These are phyloP conservation scores for Drosophila pseudotakahashii DNA, from an alignment of 2,888 invertebrate species.

Conservation along the genomic window DNA sequence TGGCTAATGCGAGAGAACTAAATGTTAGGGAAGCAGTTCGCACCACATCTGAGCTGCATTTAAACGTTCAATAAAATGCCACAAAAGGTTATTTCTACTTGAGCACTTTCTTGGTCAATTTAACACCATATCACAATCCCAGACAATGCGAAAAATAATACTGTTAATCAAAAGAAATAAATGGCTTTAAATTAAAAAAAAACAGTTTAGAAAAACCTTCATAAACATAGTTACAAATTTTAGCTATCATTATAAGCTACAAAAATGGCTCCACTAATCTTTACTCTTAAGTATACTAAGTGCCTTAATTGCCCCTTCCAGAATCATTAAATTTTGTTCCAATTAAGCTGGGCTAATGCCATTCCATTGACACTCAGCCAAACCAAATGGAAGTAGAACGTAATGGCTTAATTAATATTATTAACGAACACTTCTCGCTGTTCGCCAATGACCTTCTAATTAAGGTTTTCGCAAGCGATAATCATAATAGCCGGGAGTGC, in stretches of 20 bases:
- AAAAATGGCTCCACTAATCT: too few species aligned
- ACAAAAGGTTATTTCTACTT: not conserved
- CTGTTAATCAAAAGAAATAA: too few species aligned
- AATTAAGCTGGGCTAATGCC: conserved; percentile 28
- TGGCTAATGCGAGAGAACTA: conserved; percentile 27
- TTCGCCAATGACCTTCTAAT: conserved; percentile 58
- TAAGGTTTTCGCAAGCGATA: conserved; percentile 54
- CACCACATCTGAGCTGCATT: conserved; percentile 21
- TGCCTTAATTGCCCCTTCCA: conserved; percentile 19
- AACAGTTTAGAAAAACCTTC: too few species aligned
- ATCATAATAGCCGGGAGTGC: conserved; percentile 25
- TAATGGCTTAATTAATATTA: conserved; percentile 68
- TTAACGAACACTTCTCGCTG: conserved; percentile 49
- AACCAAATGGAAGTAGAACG: conserved; percentile 26
- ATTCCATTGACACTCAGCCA: conserved; percentile 26
- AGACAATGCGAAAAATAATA: too few species aligned
- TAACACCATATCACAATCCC: too few species aligned
- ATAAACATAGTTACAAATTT: too few species aligned
- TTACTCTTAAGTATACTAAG: conserved; percentile 1
- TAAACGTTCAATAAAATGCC: conserved; percentile 6
- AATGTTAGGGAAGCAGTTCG: conserved; percentile 27
- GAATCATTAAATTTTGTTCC: conserved; percentile 18
- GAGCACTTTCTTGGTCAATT: too few species aligned
- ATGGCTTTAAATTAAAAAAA: too few species aligned
- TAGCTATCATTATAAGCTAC: too few species aligned